These are phyloP conservation scores for Tachysurus fulvidraco DNA, from an alignment of 2,113 vertebrate species.

Conservation along the genomic window DNA sequence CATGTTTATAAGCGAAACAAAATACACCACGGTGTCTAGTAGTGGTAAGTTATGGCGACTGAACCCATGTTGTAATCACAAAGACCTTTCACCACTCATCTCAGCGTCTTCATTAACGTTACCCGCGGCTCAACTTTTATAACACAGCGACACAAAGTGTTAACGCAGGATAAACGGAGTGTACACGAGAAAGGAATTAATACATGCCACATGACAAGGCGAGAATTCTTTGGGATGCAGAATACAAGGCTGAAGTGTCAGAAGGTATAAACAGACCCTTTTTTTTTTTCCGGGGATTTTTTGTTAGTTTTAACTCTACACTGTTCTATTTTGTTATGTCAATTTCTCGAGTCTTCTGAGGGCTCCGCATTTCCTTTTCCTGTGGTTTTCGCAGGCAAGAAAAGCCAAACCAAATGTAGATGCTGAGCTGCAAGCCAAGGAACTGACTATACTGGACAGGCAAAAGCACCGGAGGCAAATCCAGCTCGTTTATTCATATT, in stretches of 20 bases:
- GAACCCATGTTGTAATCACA: neutral
- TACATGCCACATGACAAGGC: neutral
- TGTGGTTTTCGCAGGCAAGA: slow-evolving; percentile 73
- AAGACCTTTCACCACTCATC: neutral
- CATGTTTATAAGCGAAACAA: slow-evolving; percentile 10
- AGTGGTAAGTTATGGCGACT: neutral
- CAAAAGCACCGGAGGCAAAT: slow-evolving; percentile 71
- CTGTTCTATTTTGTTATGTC: slow-evolving; percentile 64
- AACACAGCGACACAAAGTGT: neutral
- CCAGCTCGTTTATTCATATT: slow-evolving; percentile 74
- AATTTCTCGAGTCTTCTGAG: slow-evolving; percentile 71
- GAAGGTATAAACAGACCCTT: neutral
- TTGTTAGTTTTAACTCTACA: slow-evolving; percentile 34
- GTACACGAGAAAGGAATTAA: neutral
- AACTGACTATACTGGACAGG: slow-evolving; percentile 71
- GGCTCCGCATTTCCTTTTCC: slow-evolving; percentile 76
- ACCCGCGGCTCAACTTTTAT: neutral
- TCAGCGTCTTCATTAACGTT: neutral
- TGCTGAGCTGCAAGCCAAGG: slow-evolving; percentile 67
- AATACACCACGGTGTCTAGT: neutral
- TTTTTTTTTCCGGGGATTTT: neutral
- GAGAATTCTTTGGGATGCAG: neutral
- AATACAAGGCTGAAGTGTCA: slow-evolving; percentile 20
- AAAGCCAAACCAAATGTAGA: slow-evolving; percentile 80
- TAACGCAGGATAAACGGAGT: neutral